These are phyloP conservation scores for Asobara japonica DNA, from an alignment of 1,140 invertebrate genomes.

Conservation along the genomic window DNA sequence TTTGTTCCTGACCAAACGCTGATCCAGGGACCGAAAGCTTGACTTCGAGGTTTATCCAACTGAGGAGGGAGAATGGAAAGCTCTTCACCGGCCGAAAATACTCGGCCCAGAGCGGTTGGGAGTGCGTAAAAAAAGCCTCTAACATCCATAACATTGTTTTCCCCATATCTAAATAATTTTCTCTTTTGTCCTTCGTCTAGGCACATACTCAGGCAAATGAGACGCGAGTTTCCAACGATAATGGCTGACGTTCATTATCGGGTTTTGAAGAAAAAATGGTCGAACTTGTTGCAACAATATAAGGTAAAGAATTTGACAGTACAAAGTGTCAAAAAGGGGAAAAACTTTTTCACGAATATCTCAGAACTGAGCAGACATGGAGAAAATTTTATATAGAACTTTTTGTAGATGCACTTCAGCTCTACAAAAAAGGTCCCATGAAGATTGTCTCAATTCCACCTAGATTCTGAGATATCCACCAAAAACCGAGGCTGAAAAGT, in stretches of 20 bases:
- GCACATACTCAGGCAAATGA: constrained; percentile 50
- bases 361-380: not conserved
- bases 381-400: no score
- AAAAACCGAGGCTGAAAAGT: no score
- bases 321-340: not conserved
- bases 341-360: not conserved
- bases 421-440: no score
- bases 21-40: constrained; percentile 52
- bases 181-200: constrained; percentile 31
- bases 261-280: constrained; percentile 56
- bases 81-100: constrained; percentile 55
- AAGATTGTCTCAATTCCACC: no score
- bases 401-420: no score
- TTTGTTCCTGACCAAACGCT: no score
- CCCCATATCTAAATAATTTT: not conserved
- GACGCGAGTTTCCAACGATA: constrained; percentile 49
- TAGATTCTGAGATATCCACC: no score
- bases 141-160: no score
- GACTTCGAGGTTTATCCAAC: constrained; percentile 49
- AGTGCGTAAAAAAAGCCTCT: constrained; percentile 49
- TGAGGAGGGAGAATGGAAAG: constrained; percentile 52
- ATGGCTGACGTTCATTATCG: constrained; percentile 54
- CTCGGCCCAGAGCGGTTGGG: constrained; percentile 51
- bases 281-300: constrained; percentile 54
- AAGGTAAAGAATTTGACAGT: constrained; percentile 47